phyloP scores from a whole-genome alignment of 2,888 invertebrate species.

The Timandra comae region DNA sequence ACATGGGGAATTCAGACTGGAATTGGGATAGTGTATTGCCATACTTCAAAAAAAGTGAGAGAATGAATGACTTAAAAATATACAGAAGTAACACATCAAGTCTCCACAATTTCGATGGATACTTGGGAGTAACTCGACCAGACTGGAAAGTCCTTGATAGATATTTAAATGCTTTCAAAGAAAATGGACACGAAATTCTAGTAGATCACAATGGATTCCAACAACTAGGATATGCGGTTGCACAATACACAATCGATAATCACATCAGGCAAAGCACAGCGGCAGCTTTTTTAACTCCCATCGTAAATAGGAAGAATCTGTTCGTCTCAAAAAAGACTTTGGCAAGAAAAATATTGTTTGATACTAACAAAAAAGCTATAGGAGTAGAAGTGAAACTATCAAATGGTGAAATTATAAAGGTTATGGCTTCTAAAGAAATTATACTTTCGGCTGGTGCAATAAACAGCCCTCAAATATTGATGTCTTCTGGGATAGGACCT shows the following conservation, averaged over 20 bases:
- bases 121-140: constrained; percentile 29
- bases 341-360: constrained; percentile 31
- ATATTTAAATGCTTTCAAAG: constrained; percentile 31
- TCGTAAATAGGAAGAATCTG: constrained; percentile 29
- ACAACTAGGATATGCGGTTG: constrained; percentile 29
- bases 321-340: constrained; percentile 29
- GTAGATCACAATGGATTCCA: constrained; percentile 29
- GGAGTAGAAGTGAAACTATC: constrained; percentile 31
- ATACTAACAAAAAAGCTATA: constrained; percentile 22
- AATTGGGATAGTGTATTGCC: constrained; percentile 26
- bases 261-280: constrained; percentile 32
- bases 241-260: constrained; percentile 25
- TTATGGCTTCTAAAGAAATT: constrained; percentile 32
- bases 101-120: constrained; percentile 27
- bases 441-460: constrained; percentile 42
- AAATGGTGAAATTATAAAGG: constrained; percentile 10
- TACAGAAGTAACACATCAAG: constrained; percentile 33
- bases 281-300: constrained; percentile 27
- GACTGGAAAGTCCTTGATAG: constrained; percentile 33
- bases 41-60: constrained; percentile 36
- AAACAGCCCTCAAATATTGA: constrained; percentile 40
- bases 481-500: constrained; percentile 46
- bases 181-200: constrained; percentile 31
- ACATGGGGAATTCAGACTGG: constrained; percentile 70
- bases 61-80: constrained; percentile 17